A percentile compares a stretch with the other conserved stretches of the same genome.
These are phyloP conservation scores for Fukomys damarensis DNA, from an alignment of 2,113 vertebrate species.

Conservation along the genomic window DNA sequence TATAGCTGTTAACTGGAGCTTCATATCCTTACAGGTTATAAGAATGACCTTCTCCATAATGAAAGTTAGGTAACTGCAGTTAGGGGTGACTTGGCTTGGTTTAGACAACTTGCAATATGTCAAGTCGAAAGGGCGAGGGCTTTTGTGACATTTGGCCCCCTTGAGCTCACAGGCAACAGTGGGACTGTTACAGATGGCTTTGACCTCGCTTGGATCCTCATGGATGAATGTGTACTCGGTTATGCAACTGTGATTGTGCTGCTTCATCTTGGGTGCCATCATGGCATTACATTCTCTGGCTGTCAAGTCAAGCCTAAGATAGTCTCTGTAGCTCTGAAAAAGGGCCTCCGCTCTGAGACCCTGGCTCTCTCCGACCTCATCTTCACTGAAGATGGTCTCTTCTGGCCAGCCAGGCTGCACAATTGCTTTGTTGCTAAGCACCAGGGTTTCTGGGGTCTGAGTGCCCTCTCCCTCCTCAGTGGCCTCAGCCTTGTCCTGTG, in stretches of 20 bases:
- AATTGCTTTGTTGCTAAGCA: constrained; percentile 11
- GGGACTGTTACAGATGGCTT: constrained; percentile 61
- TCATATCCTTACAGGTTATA: constrained; percentile 57
- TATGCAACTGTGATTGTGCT: constrained; percentile 32
- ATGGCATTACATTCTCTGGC: constrained; percentile 68
- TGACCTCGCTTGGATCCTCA: not conserved
- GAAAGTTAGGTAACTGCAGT: constrained; percentile 72
- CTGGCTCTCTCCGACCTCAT: constrained; percentile 45
- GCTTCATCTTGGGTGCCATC: constrained; percentile 68
- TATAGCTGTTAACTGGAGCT: not conserved
- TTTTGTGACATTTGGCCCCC: constrained; percentile 73
- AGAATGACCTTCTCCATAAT: constrained; percentile 69
- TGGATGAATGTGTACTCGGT: constrained; percentile 72
- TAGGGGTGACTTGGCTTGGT: constrained; percentile 61
- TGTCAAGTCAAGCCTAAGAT: not conserved
- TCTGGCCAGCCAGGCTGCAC: not conserved
- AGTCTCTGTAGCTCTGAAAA: constrained; percentile 21
- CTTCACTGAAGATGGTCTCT: constrained; percentile 29
- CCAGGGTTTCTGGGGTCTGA: not conserved
- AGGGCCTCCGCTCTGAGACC: constrained; percentile 9
- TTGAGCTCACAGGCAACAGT: constrained; percentile 62
- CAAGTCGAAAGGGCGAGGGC: constrained; percentile 70
- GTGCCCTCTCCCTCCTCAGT: not conserved
- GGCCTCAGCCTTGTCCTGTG: constrained; percentile 20
- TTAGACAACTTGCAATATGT: constrained; percentile 72